Percentiles rank a stretch among this genome's conserved stretches.
Evolutionary conservation across 2,113 vertebrate species (phyloP).

Genomic region (Toxotes chatareus): DNA sequence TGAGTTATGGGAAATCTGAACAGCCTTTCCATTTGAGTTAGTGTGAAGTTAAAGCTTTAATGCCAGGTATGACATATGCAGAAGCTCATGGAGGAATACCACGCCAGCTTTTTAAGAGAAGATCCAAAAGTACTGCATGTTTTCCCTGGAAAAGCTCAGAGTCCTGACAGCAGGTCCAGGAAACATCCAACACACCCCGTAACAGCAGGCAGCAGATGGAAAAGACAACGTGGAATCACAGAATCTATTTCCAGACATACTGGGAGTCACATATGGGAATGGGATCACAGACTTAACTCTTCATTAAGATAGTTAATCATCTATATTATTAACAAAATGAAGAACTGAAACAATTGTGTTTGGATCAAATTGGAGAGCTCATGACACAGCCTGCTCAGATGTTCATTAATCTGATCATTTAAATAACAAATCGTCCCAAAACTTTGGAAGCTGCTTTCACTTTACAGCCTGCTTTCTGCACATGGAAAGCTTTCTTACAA

Average conservation of each 20-base stretch:
- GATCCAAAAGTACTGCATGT: slow-evolving; percentile 67
- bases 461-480: slow-evolving; percentile 23
- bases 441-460: slow-evolving; percentile 21
- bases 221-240: slow-evolving; percentile 62
- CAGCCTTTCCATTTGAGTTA: slow-evolving; percentile 46
- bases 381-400: slow-evolving; percentile 28
- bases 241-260: slow-evolving; percentile 60
- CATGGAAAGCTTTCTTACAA: slow-evolving; percentile 3
- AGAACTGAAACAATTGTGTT: slow-evolving; percentile 57
- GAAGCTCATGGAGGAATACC: slow-evolving; percentile 35
- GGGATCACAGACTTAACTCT: slow-evolving; percentile 55
- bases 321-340: slow-evolving; percentile 57
- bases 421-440: slow-evolving; percentile 48
- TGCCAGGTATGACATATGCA: slow-evolving; percentile 60
- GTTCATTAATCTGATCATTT: slow-evolving; percentile 60
- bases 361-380: slow-evolving; percentile 40
- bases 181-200: slow-evolving; percentile 65
- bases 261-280: slow-evolving; percentile 58
- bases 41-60: slow-evolving; percentile 30
- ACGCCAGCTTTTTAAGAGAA: slow-evolving; percentile 52
- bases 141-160: slow-evolving; percentile 73
- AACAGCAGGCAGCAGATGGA: slow-evolving; percentile 70
- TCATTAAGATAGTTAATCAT: slow-evolving; percentile 69
- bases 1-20: slow-evolving; percentile 57
- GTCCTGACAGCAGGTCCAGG: slow-evolving; percentile 67